phyloP scores from a whole-genome alignment of 2,888 invertebrate species.

The Camponotus fellah region DNA sequence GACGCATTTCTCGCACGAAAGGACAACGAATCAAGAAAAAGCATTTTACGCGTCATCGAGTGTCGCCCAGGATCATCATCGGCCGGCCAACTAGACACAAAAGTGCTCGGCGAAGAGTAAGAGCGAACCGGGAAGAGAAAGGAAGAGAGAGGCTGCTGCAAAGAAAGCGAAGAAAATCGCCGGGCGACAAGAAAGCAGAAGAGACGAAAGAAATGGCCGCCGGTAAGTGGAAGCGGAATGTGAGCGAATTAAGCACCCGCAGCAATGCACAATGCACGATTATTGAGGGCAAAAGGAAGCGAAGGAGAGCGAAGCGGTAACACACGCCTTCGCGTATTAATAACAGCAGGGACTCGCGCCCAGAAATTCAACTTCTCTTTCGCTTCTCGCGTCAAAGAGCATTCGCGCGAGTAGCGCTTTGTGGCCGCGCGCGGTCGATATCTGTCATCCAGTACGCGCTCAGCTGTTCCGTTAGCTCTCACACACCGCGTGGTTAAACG shows the following conservation, averaged over 20 bases:
- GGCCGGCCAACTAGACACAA: conserved; percentile 71
- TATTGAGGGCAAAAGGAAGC: neutral
- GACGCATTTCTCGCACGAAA: conserved; percentile 42
- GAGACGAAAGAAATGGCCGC: conserved; percentile 75
- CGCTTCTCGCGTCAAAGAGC: conserved; percentile 36
- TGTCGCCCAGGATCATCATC: conserved; percentile 59
- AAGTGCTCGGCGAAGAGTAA: conserved; percentile 47
- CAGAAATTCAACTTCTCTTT: conserved; percentile 41
- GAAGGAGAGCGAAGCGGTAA: neutral
- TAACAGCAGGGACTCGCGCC: neutral
- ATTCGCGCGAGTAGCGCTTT: conserved; percentile 21
- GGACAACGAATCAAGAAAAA: conserved; percentile 69
- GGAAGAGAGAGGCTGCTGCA: conserved; percentile 2
- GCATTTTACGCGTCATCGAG: conserved; percentile 70
- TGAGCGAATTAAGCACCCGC: conserved; percentile 40
- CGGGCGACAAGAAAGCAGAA: conserved; percentile 23
- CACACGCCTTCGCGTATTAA: conserved; percentile 25
- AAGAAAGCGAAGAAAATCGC: conserved; percentile 38
- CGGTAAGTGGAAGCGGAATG: conserved; percentile 71
- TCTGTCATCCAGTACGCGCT: conserved; percentile 28
- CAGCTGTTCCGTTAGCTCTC: neutral
- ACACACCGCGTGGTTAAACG: neutral
- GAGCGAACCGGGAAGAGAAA: neutral
- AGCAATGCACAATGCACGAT: conserved; percentile 36
- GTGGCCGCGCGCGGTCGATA: conserved; percentile 21